Evolutionary conservation across 2,797 vertebrate genomes (phyloP), one percentile per base, ranked within the genome.

Genomic region (Rhabdomys pumilio): DNA sequence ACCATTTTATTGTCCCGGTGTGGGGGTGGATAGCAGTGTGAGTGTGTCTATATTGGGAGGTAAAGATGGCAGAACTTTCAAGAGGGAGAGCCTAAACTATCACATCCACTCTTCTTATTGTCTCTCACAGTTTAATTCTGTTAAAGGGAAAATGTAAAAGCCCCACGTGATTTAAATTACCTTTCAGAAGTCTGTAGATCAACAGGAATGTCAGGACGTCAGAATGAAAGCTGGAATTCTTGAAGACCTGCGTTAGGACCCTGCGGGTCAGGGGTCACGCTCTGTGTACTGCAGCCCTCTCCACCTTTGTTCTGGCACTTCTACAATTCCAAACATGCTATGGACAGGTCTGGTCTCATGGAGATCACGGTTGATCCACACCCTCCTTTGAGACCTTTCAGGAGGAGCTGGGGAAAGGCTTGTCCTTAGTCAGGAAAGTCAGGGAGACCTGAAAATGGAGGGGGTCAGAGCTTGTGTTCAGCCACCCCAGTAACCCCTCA

Each of bases 261-360:
- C 53, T 4, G 0, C 0, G 13, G 10, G 59, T 38, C 22, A 41
- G 3, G 15, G 6, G 15, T 6, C 34, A 4, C 3, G 8, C 12
- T 81, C 31, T n/a, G 11, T 31, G 53, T 73, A 11, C 29, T 89
- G 44, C 3, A n/a, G 13, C 26, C 31, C 4, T 13, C 14, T 0
- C 19, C 38, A 92, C 1, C 76, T 53, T 59, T 89, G 31, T 19
- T 84, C 65, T 89, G 57, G 57, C 0, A n/a, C 19, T 53, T 59
- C 77, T 57, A 4, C 63, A 86, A 4, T n/a, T 57, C 76, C 73
- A 92, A 76, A 75, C 57, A 50, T 19, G 6, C 22, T 34, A 3
- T 4, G 29, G 53, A 19, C 1, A 12, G 93, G 31, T 55, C n/a
- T 38, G 55, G 61, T 6, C 19, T 13, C 10, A 15, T 15, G 89